A percentile compares a stretch with the other conserved stretches of the same genome.
Evolutionary conservation across 1,140 invertebrate genomes (phyloP).

Genomic region (Sycophila sp.): DNA sequence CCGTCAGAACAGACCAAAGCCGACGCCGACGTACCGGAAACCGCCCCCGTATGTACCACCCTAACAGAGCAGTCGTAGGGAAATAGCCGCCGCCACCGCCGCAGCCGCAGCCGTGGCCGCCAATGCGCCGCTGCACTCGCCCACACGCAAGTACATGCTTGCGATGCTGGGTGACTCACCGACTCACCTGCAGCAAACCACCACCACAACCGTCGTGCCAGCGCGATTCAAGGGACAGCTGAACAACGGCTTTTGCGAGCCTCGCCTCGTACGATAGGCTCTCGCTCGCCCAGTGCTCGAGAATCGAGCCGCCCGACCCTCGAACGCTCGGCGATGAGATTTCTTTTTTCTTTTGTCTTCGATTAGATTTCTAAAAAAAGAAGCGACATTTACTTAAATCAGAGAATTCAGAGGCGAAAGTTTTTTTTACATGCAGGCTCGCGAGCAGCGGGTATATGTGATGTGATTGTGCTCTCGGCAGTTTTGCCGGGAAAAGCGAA

Average conservation of each 20-base stretch:
- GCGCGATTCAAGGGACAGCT: slow-evolving; percentile 10
- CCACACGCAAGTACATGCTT: slow-evolving; percentile 60
- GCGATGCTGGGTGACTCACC: slow-evolving; percentile 59
- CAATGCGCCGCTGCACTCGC: slow-evolving; percentile 48
- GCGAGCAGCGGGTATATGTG: slow-evolving; percentile 3
- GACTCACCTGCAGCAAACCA: slow-evolving; percentile 60
- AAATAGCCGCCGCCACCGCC: background rate
- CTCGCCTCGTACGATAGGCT: slow-evolving; percentile 29
- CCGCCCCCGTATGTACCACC: slow-evolving; percentile 92
- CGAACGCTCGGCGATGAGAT: slow-evolving; percentile 9
- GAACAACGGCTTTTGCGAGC: slow-evolving; percentile 31
- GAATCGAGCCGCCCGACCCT: background rate
- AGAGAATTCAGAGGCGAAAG: background rate
- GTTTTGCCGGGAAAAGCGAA: background rate
- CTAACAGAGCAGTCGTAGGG: slow-evolving; percentile 70
- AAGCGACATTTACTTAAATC: background rate
- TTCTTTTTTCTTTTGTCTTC: slow-evolving; percentile 11
- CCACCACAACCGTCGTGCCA: slow-evolving; percentile 47
- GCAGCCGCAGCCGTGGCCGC: slow-evolving; percentile 32
- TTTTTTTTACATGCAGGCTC: background rate
- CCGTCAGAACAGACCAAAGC: slow-evolving; percentile 76
- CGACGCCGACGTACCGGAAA: slow-evolving; percentile 87
- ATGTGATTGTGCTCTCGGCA: slow-evolving; percentile 16
- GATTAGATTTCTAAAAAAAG: slow-evolving; percentile 4
- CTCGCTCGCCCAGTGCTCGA: slow-evolving; percentile 33